phyloP scores from a whole-genome alignment of 2,113 vertebrate species.

The Lota lota region DNA sequence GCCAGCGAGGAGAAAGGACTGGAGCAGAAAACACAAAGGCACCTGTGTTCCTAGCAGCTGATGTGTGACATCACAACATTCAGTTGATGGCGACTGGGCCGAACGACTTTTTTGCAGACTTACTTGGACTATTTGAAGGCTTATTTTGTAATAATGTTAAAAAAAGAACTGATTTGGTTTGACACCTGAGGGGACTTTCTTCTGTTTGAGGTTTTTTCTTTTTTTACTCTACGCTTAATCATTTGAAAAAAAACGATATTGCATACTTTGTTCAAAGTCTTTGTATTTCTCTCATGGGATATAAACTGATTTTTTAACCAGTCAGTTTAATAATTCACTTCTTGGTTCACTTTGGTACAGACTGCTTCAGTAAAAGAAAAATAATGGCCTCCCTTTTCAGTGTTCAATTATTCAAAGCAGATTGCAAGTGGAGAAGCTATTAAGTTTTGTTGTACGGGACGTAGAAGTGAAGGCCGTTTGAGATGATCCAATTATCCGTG shows the following conservation, averaged over 20 bases:
- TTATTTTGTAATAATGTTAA: background rate
- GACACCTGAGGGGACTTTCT: background rate
- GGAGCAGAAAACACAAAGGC: constrained; percentile 44
- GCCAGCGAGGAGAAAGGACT: constrained; percentile 22
- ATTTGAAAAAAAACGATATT: too few relatives aligned
- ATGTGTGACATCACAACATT: constrained; percentile 40
- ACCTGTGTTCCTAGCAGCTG: constrained; percentile 53
- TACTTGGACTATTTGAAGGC: background rate
- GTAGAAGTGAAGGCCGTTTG: constrained; percentile 41
- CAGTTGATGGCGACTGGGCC: background rate
- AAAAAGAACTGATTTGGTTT: background rate
- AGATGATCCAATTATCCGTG: constrained; percentile 69
- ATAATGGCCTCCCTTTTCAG: background rate
- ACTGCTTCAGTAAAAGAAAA: background rate
- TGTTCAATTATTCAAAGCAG: constrained; percentile 30
- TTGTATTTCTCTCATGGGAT: too few relatives aligned
- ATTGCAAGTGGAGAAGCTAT: constrained; percentile 41
- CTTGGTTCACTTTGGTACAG: background rate
- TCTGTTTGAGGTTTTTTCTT: background rate
- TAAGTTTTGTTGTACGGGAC: constrained; percentile 44
- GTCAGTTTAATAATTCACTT: background rate
- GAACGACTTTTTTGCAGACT: constrained; percentile 1
- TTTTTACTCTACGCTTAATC: background rate
- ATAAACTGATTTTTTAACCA: too few relatives aligned
- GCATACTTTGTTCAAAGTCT: too few relatives aligned